Evolutionary conservation across 2,888 invertebrate species (phyloP).

Genomic region (Acanthoscelides obtectus): DNA sequence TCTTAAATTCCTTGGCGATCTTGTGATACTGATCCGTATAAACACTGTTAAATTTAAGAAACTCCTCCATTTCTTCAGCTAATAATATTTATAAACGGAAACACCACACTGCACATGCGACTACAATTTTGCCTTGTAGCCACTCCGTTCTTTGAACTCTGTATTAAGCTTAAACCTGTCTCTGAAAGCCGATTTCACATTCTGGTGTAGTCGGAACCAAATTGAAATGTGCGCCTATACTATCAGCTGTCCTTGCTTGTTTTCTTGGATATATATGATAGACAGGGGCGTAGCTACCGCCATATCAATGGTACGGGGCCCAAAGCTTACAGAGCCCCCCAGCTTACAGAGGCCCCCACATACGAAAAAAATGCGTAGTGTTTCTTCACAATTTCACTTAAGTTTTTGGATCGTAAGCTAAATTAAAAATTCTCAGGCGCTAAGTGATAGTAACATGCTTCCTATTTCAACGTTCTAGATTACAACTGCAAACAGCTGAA

Average conservation of each 20-base stretch:
- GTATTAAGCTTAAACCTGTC: background rate
- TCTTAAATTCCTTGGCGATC: background rate
- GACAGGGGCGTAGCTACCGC: no score
- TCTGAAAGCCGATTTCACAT: background rate
- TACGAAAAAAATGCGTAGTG: no score
- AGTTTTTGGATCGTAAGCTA: no score
- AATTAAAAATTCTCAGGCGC: no score
- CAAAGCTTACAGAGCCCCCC: no score
- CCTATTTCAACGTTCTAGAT: no score
- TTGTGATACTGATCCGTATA: background rate
- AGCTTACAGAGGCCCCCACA: no score
- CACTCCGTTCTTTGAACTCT: background rate
- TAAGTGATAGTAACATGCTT: no score
- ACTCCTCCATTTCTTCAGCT: background rate
- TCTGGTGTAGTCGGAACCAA: background rate
- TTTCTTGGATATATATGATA: background rate
- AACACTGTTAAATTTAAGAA: background rate
- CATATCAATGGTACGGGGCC: no score
- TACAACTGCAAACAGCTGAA: no score
- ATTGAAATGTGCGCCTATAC: background rate
- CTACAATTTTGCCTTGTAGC: background rate
- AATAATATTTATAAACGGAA: background rate
- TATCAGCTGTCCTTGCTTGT: background rate
- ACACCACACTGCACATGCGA: background rate
- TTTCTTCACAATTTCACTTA: no score